These are phyloP conservation scores for Hirtodrosophila duncani DNA, from an alignment of 2,888 invertebrate genomes.

Conservation along the genomic window DNA sequence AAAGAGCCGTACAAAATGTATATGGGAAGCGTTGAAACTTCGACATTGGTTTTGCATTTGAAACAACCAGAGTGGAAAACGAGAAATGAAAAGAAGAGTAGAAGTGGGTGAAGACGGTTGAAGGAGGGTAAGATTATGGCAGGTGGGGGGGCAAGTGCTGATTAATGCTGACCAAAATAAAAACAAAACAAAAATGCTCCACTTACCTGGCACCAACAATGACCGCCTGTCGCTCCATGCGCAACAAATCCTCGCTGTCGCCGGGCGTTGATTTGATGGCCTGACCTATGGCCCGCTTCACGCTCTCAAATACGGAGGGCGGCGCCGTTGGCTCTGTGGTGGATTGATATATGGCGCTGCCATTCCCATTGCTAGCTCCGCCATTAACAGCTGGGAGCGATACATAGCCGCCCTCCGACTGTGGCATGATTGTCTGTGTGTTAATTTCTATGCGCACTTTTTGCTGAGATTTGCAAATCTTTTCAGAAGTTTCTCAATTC, in stretches of 20 bases:
- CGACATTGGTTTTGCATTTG: too few relatives aligned
- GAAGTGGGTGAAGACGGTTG: too few relatives aligned
- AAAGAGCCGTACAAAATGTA: too few relatives aligned
- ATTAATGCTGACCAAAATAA: too few relatives aligned
- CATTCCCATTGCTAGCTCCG: conserved; percentile 73
- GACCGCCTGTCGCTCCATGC: conserved; percentile 73
- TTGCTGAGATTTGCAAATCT: conserved; percentile 1
- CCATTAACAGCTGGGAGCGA: conserved; percentile 76
- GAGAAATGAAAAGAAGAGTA: too few relatives aligned
- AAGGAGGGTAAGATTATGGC: background rate
- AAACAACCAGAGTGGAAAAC: too few relatives aligned
- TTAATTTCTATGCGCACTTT: conserved; percentile 18
- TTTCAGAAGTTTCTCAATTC: conserved; percentile 4
- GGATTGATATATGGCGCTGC: conserved; percentile 78
- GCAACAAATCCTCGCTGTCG: conserved; percentile 74
- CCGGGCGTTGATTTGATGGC: conserved; percentile 76
- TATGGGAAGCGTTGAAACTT: too few relatives aligned
- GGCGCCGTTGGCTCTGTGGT: conserved; percentile 78
- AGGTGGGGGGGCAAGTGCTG: background rate
- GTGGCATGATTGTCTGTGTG: conserved; percentile 71
- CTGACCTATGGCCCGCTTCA: conserved; percentile 78
- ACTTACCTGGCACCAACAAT: conserved; percentile 78
- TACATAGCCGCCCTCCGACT: conserved; percentile 78
- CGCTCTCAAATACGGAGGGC: conserved; percentile 77
- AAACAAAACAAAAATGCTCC: too few relatives aligned